These are phyloP conservation scores for Dione juno DNA, from an alignment of 2,888 invertebrate genomes.

Conservation along the genomic window DNA sequence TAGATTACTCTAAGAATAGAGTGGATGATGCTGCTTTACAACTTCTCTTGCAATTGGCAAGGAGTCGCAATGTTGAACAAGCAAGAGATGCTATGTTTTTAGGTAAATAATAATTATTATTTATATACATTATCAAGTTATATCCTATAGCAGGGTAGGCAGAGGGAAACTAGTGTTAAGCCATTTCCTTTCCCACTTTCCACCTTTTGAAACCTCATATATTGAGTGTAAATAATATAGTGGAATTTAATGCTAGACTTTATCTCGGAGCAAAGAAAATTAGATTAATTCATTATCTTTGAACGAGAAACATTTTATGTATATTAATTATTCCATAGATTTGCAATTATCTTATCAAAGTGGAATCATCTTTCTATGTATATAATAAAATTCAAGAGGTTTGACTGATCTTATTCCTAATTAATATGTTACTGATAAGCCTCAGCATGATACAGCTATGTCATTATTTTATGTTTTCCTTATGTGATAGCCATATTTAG, in stretches of 20 bases:
- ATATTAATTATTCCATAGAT: not conserved
- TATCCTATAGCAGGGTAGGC: too few species aligned
- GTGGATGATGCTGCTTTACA: constrained; percentile 90
- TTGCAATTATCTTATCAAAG: not conserved
- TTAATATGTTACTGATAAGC: not conserved
- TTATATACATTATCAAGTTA: not conserved
- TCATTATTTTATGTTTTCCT: not conserved
- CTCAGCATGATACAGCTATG: not conserved
- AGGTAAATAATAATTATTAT: constrained; percentile 53
- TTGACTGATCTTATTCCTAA: not conserved
- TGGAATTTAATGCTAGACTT: too few species aligned
- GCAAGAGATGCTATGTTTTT: constrained; percentile 95
- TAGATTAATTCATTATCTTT: too few species aligned
- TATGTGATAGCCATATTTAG: not conserved
- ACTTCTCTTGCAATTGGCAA: constrained; percentile 91
- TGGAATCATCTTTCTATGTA: not conserved
- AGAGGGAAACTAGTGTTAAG: too few species aligned
- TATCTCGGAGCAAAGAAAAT: too few species aligned
- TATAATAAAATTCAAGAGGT: not conserved
- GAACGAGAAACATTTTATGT: too few species aligned
- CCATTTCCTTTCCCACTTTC: too few species aligned
- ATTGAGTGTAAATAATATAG: too few species aligned
- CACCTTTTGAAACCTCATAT: too few species aligned
- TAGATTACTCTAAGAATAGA: constrained; percentile 99
- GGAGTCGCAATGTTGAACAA: constrained; percentile 90